Conservation (phyloP, 2,797 vertebrate genomes). For the Aselliscus stoliczkanus region DNA sequence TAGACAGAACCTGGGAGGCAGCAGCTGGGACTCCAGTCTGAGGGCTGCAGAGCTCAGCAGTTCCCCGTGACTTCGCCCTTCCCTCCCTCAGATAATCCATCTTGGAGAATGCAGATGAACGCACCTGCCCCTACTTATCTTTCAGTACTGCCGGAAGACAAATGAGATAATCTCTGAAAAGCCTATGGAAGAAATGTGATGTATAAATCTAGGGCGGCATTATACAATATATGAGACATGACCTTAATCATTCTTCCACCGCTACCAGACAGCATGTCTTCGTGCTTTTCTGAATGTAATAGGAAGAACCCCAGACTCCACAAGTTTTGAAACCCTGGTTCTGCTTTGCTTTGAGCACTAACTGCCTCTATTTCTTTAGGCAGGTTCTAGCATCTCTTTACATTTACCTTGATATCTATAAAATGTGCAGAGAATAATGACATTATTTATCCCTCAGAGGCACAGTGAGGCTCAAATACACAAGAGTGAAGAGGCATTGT, state of each 20-base stretch:
- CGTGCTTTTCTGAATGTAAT: not conserved
- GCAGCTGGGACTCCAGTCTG: not conserved
- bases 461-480: not conserved
- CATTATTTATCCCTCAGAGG: not conserved
- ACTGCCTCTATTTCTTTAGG: not conserved
- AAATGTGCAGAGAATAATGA: not conserved
- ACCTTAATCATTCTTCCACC: not conserved
- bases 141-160: constrained; percentile 36
- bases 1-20: not conserved
- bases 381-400: not conserved
- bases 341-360: not conserved
- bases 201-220: not conserved
- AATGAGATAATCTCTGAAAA: constrained; percentile 40
- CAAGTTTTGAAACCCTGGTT: not conserved
- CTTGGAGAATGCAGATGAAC: not conserved
- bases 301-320: not conserved
- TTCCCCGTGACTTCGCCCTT: not conserved
- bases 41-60: not conserved
- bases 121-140: not conserved
- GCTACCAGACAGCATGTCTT: not conserved
- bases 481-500: not conserved
- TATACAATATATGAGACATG: not conserved
- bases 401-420: not conserved
- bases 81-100: not conserved
- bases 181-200: constrained; percentile 15